Conservation (phyloP, 53 echinoderm and acorn worm genomes). For the Echinometra lucunter region DNA sequence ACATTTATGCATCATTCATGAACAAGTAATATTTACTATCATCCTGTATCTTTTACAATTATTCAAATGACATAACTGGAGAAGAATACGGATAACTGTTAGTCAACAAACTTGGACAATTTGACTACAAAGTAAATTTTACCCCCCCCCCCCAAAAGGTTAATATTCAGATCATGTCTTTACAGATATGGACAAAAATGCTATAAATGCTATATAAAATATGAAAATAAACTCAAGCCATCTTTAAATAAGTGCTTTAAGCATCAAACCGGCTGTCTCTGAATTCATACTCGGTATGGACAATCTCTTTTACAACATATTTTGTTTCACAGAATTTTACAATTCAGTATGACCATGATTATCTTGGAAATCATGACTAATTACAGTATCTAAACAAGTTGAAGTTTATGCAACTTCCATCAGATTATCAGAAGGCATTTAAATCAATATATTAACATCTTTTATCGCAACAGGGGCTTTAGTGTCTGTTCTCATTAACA, state of each 20-base stretch:
- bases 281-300: not conserved
- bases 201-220: not conserved
- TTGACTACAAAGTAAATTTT: not conserved
- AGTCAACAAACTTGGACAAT: not conserved
- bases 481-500: not conserved
- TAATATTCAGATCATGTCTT: not conserved
- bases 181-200: not conserved
- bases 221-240: slow-evolving; percentile 10
- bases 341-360: not conserved
- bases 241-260: not conserved
- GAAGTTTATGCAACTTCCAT: not conserved
- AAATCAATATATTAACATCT: not conserved
- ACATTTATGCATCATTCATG: not conserved
- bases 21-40: not conserved
- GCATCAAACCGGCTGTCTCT: not conserved
- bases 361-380: not conserved
- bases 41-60: not conserved
- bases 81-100: not conserved
- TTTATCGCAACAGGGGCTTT: not conserved
- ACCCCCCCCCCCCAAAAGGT: not conserved
- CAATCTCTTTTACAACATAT: not conserved
- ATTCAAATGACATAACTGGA: not conserved
- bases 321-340: not conserved
- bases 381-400: not conserved
- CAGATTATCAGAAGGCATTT: not conserved